Evolutionary conservation across 2,113 vertebrate genomes (phyloP), one percentile per base, ranked within the genome.

Genomic region (Gobius niger): DNA sequence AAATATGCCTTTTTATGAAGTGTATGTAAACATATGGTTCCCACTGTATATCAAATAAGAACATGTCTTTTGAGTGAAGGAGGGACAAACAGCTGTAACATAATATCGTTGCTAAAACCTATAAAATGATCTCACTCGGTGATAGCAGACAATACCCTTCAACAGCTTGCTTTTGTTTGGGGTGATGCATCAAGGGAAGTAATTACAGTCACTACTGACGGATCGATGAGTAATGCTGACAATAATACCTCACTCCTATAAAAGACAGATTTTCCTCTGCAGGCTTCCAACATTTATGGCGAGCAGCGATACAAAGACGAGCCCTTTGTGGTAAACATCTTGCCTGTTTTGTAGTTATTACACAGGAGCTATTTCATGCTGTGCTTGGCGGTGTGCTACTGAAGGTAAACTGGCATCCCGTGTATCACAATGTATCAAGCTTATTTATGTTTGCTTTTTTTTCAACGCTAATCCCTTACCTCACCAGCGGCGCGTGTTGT

Each of bases 211-310:
- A 76, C 75, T 60, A 72, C 76, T 86, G 90, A 89, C 84, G 83
- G 85, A 86, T 81, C 44, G 74, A 87, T 90, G 90, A 90, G 40
- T 86, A 82, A 89, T 44, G 76, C 75, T 80, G 78, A 81, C 87
- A 82, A 78, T 75, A 74, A 67, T 68, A 75, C 77, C 70, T 68
- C 52, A 15, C 78, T 44, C 73, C 82, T 82, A 89, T 90, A 90
- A 90, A 88, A 82, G 47, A 77, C 70, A 53, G 77, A 78, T 82
- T 72, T 86, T 63, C 65, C 63, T 76, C 76, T 50, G 80, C 73
- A 40, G 56, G 40, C 11, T 80, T 76, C 13, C 34, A 71, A 44
- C 68, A 73, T 81, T 85, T 82, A 59, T 14, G 76, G 65, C 57
- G 63, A 61, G 64, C 59, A 40, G 49, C 46, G 41, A 63, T 69